Conservation (phyloP, 2,888 invertebrate species). For the Meloe dianella region DNA sequence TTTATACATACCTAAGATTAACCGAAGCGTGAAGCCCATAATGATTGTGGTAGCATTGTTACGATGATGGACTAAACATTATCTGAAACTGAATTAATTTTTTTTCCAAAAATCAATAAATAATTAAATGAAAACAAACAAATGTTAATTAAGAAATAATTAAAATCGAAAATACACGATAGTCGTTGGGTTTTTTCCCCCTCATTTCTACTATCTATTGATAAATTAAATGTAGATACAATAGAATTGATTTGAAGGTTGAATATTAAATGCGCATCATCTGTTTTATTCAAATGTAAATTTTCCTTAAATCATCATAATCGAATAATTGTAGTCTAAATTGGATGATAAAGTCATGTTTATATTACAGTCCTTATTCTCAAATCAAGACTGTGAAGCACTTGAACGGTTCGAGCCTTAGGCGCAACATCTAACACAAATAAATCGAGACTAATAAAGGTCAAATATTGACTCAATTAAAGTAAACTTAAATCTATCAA, state of each 20-base stretch:
- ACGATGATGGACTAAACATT: slow-evolving; percentile 40
- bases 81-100: slow-evolving; percentile 47
- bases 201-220: no score
- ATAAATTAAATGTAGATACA: neutral
- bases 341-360: neutral
- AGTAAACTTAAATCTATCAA: no score
- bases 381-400: no score
- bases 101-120: neutral
- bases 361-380: no score
- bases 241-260: neutral
- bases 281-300: neutral
- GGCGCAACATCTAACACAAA: no score
- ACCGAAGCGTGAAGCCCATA: slow-evolving; percentile 58
- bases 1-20: slow-evolving; percentile 53
- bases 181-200: neutral
- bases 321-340: neutral
- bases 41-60: slow-evolving; percentile 50
- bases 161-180: neutral
- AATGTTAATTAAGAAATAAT: neutral
- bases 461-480: no score
- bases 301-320: neutral
- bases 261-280: neutral
- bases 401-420: no score
- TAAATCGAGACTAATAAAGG: no score
- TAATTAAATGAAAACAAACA: neutral